Evolutionary conservation across 2,113 vertebrate species (phyloP).

Genomic region (Austrofundulus limnaeus): DNA sequence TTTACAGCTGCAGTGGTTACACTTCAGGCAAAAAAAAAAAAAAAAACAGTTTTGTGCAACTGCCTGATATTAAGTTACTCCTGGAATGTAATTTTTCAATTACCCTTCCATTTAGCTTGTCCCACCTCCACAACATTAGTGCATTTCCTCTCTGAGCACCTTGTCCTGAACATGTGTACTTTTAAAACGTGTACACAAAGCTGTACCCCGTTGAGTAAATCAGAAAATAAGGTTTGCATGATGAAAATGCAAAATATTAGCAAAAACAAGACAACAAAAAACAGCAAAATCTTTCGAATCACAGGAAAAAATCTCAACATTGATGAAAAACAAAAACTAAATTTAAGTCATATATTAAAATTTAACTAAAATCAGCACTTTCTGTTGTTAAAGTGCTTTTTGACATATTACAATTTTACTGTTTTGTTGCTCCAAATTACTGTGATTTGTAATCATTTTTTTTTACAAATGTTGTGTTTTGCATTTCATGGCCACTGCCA

Average conservation of each 20-base stretch:
- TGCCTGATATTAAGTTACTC: conserved; percentile 13
- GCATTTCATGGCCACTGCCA: background rate
- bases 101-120: conserved; percentile 9
- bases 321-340: no score
- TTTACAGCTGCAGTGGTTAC: conserved; percentile 7
- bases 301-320: no score
- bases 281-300: no score
- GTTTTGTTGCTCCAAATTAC: background rate
- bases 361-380: background rate
- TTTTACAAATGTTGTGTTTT: background rate
- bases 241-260: no score
- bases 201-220: no score
- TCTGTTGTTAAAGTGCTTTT: background rate
- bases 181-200: no score
- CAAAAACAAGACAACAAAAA: no score
- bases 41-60: background rate
- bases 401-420: background rate
- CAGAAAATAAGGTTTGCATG: no score
- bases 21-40: conserved; percentile 3
- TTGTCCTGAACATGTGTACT: background rate
- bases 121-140: background rate
- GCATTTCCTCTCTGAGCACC: background rate
- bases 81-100: conserved; percentile 14
- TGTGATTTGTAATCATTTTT: background rate
- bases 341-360: no score